These are phyloP conservation scores for Agrochola litura DNA, from an alignment of 2,888 invertebrate species.

Conservation along the genomic window DNA sequence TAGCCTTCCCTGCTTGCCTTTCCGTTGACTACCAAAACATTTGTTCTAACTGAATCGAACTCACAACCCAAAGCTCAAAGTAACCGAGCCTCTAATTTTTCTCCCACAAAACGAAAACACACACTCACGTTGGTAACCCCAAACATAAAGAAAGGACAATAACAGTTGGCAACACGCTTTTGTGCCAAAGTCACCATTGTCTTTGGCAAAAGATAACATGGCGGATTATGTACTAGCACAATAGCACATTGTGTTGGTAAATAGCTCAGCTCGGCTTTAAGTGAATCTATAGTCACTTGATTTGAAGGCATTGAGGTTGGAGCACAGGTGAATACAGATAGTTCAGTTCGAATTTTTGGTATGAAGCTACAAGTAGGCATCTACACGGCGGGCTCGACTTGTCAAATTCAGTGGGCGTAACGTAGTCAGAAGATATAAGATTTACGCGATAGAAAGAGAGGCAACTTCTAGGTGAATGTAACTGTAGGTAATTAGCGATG, in stretches of 20 bases:
- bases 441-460: no score
- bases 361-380: no score
- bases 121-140: background rate
- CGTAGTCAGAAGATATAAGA: no score
- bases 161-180: conserved; percentile 50
- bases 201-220: conserved; percentile 59
- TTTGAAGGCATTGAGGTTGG: conserved; percentile 12
- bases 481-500: no score
- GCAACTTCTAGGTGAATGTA: no score
- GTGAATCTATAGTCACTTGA: conserved; percentile 15
- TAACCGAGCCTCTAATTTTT: background rate
- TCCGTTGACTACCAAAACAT: background rate
- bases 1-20: background rate
- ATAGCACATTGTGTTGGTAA: conserved; percentile 42
- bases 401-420: no score
- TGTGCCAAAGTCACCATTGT: conserved; percentile 53
- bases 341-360: no score
- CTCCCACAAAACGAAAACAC: conserved; percentile 13
- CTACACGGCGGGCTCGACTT: no score
- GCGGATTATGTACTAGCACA: conserved; percentile 46
- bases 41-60: background rate
- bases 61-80: no score
- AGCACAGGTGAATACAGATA: no score
- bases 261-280: conserved; percentile 24
- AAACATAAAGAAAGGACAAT: conserved; percentile 23